These are phyloP conservation scores for Phalacrocorax brasilianus DNA, from an alignment of 2,113 vertebrate species.

Conservation along the genomic window DNA sequence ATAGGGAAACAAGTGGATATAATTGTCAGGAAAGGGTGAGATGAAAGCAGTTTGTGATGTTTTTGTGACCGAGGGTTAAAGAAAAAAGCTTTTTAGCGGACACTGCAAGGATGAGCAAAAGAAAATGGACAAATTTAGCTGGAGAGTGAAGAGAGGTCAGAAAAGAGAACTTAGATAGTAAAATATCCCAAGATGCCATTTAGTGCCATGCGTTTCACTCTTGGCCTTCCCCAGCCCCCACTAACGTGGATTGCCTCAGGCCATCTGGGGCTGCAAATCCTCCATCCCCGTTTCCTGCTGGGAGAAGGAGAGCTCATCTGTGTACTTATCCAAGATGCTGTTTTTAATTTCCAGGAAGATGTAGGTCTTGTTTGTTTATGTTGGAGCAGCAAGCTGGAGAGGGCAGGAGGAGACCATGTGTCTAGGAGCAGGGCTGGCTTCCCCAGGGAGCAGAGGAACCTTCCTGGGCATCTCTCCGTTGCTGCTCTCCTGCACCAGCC, in stretches of 20 bases:
- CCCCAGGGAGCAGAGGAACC: not conserved
- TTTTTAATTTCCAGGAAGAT: not conserved
- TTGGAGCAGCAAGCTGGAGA: not conserved
- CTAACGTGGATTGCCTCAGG: rapidly evolving
- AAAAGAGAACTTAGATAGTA: not conserved
- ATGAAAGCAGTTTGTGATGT: not conserved
- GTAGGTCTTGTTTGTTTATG: not conserved
- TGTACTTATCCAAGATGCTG: not conserved
- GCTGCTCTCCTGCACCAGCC: not conserved
- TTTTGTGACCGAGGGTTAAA: not conserved
- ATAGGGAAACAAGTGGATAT: not conserved
- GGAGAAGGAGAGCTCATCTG: not conserved
- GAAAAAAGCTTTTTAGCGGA: not conserved
- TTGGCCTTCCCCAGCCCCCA: not conserved
- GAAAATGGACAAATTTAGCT: not conserved
- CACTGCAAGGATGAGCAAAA: not conserved
- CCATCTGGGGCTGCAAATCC: not conserved
- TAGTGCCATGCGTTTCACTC: not conserved
- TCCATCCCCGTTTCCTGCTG: not conserved
- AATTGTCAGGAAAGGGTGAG: not conserved
- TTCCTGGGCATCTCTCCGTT: not conserved
- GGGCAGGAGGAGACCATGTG: not conserved
- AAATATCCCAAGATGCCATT: not conserved
- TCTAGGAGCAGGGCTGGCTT: not conserved
- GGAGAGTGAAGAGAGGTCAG: not conserved